Base-by-base conservation (phyloP, 2,888 invertebrate genomes). In the Tenthredo livida region DNA sequence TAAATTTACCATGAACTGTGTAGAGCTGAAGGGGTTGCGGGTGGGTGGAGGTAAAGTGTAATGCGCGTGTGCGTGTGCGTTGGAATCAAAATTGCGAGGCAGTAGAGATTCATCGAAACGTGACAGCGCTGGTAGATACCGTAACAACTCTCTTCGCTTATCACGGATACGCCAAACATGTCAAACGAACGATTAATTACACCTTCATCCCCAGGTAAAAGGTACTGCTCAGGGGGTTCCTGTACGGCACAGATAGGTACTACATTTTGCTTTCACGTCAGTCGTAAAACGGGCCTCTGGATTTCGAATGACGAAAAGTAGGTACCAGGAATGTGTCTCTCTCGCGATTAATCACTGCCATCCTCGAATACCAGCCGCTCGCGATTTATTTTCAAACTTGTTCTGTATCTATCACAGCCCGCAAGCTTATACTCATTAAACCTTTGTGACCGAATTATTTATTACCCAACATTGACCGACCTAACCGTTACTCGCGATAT, bases 271-370 rank as follows among this genome's bases (percentile, higher is more conserved):
- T 77, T 77, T 54, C 50, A 54, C 50, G 25, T 77, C 29, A 50
- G 25, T 77, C 29, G 50, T 25, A 17, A 33, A 77, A 50, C 50
- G 54, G 54, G 54, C 54, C 50, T 50, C 77, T 33, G 54, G 77
- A 77, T 77, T 77, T 77, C 54, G 77, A 77, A 77, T 77, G 77
- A 77, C 54, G 77, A 77, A 77, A 77, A 77, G 77, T 77, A 47
- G 47, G 47, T 47, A 15, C 50, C 29, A 15, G 50, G 77, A 77
- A 54, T 77, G 50, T 50, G 50, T 50, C 54, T 77, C 77, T 77
- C 33, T 21, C 33, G 54, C 33, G 77, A 77, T 77, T 54, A 77
- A 77, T 77, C 77, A 77, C 47, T 54, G 77, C 77, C 77, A 77
- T 77, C 54, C 54, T 50, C 29, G 33, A 54, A 77, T 77, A 77